phyloP scores from a whole-genome alignment of 2,888 invertebrate species.

The Philereme transversata region DNA sequence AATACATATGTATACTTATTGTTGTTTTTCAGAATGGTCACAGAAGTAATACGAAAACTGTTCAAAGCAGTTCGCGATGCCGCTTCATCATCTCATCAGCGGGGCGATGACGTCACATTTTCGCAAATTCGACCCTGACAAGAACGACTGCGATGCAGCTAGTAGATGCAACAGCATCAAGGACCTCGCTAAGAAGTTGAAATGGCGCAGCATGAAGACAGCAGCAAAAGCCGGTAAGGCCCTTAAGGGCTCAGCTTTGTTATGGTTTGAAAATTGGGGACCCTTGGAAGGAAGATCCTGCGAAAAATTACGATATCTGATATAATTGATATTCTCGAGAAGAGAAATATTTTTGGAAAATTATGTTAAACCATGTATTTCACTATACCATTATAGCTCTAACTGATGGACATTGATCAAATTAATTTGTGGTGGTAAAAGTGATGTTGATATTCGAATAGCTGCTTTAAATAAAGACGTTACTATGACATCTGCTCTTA shows the following conservation, averaged over 20 bases:
- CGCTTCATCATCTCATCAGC: neutral
- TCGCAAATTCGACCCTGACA: slow-evolving; percentile 22
- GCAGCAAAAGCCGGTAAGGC: slow-evolving; percentile 28
- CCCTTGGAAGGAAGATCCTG: slow-evolving; percentile 7
- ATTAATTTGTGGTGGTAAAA: slow-evolving; percentile 16
- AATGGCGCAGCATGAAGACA: slow-evolving; percentile 25
- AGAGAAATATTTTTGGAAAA: slow-evolving; percentile 7
- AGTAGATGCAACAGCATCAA: slow-evolving; percentile 18
- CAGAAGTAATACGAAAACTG: slow-evolving; percentile 7
- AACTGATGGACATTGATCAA: slow-evolving; percentile 13
- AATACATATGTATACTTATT: too few species aligned
- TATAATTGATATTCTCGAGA: neutral
- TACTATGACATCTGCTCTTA: neutral
- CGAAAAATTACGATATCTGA: neutral
- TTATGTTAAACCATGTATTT: slow-evolving; percentile 4
- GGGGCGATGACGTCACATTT: slow-evolving; percentile 23
- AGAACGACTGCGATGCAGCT: slow-evolving; percentile 4
- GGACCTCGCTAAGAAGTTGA: slow-evolving; percentile 10
- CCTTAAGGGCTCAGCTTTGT: slow-evolving; percentile 28
- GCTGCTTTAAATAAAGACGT: slow-evolving; percentile 7
- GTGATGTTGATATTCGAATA: slow-evolving; percentile 11
- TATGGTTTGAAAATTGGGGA: slow-evolving; percentile 22
- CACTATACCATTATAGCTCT: slow-evolving; percentile 13
- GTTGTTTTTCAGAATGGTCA: slow-evolving; percentile 18
- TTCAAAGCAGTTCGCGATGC: slow-evolving; percentile 21